Conservation (phyloP, 1,140 invertebrate species). For the Dolichoris vasculosae region DNA sequence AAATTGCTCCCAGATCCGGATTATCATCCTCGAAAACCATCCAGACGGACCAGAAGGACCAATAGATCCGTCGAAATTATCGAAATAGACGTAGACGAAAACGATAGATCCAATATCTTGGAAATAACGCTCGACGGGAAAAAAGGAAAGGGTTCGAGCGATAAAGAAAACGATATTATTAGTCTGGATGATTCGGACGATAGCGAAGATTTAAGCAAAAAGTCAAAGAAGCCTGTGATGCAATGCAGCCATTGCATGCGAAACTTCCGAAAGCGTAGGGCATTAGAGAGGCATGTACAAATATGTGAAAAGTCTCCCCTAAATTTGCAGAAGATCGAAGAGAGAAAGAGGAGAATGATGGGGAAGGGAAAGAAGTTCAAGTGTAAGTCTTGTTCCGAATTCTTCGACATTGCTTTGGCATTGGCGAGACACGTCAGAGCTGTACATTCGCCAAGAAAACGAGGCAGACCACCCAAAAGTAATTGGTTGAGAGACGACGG, state of each 20-base stretch:
- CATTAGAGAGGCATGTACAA: conserved; percentile 65
- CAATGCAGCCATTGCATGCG: conserved; percentile 48
- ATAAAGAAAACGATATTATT: conserved; percentile 73
- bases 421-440: conserved; percentile 69
- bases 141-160: conserved; percentile 71
- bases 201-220: conserved; percentile 50
- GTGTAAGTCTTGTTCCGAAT: conserved; percentile 69
- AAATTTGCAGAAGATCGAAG: conserved; percentile 50
- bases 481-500: conserved; percentile 27
- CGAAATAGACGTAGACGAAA: conserved; percentile 70
- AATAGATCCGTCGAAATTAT: conserved; percentile 69
- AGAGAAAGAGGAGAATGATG: conserved; percentile 43
- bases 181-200: conserved; percentile 69
- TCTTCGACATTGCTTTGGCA: conserved; percentile 68
- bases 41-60: conserved; percentile 59
- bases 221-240: conserved; percentile 18
- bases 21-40: conserved; percentile 57
- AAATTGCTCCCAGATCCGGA: conserved; percentile 58
- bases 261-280: conserved; percentile 61
- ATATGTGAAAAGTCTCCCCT: conserved; percentile 64
- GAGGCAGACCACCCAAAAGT: conserved; percentile 59
- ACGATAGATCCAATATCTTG: conserved; percentile 60
- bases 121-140: conserved; percentile 68
- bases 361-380: conserved; percentile 59
- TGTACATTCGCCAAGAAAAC: conserved; percentile 63